These are phyloP conservation scores for Conomelus anceps DNA, from an alignment of 2,888 invertebrate species.

Conservation along the genomic window DNA sequence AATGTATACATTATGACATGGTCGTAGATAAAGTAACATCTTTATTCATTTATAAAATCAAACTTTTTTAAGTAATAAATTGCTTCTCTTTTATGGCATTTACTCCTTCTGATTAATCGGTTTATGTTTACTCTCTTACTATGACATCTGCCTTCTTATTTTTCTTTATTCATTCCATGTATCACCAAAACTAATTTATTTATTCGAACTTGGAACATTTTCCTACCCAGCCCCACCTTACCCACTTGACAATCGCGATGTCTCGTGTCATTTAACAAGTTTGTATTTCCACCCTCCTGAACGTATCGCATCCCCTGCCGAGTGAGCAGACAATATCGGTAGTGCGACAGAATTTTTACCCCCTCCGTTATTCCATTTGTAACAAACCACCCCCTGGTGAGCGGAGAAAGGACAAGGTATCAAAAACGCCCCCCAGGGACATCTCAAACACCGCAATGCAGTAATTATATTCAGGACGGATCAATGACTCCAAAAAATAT, in stretches of 20 bases:
- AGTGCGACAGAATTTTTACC: background rate
- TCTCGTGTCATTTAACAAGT: background rate
- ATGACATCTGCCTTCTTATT: too few species aligned
- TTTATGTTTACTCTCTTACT: too few species aligned
- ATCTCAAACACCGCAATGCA: background rate
- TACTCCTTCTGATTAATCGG: too few species aligned
- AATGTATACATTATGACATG: too few species aligned
- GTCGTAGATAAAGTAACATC: too few species aligned
- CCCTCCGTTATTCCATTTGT: background rate
- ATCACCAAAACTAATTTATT: too few species aligned
- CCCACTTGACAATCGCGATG: background rate
- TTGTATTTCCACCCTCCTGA: background rate
- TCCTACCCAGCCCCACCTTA: background rate
- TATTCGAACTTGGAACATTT: background rate
- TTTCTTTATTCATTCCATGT: too few species aligned
- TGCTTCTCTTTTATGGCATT: too few species aligned
- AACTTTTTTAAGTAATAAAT: too few species aligned
- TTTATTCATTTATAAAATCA: too few species aligned
- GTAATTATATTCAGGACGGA: background rate
- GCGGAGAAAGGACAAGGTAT: background rate
- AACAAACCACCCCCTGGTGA: background rate
- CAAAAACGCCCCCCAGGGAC: background rate
- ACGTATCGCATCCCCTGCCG: background rate
- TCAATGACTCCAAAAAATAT: background rate
- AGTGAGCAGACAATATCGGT: background rate